These are phyloP conservation scores for Lampris megalopsis DNA, from an alignment of 2,113 vertebrate genomes.

Conservation along the genomic window DNA sequence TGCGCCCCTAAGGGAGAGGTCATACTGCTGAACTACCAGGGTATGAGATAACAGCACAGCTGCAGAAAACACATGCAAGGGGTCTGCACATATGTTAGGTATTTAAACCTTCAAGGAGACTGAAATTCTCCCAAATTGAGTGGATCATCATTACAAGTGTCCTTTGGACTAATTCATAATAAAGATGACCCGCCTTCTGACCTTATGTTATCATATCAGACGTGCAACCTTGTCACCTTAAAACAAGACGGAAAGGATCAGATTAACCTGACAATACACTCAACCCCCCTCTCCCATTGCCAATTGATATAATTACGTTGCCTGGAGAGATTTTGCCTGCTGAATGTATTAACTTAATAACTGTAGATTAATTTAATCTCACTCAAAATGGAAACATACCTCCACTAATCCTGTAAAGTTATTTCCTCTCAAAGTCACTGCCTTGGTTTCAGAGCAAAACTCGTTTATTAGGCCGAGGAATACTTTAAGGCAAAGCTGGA, in stretches of 20 bases:
- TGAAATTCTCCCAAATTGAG: constrained; percentile 55
- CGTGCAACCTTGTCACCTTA: constrained; percentile 34
- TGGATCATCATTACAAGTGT: constrained; percentile 65
- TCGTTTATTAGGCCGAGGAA: constrained; percentile 37
- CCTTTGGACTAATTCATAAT: constrained; percentile 65
- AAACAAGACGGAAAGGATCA: constrained; percentile 37
- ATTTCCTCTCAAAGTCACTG: constrained; percentile 58
- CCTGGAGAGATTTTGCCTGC: constrained; percentile 47
- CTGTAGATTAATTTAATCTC: constrained; percentile 72
- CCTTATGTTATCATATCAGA: constrained; percentile 34
- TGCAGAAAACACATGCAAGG: constrained; percentile 56
- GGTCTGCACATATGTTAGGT: constrained; percentile 61
- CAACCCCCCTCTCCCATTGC: constrained; percentile 5
- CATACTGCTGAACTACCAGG: constrained; percentile 17
- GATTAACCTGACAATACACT: constrained; percentile 47
- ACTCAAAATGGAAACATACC: constrained; percentile 58
- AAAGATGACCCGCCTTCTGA: constrained; percentile 52
- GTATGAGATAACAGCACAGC: constrained; percentile 49
- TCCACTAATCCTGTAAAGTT: constrained; percentile 64
- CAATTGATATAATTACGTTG: constrained; percentile 67
- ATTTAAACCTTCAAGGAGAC: constrained; percentile 69
- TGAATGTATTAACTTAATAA: constrained; percentile 69
- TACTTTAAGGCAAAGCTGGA: constrained; percentile 5
- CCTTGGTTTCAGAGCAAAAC: constrained; percentile 22
- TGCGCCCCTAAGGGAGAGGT: constrained; percentile 26